Percentiles rank a stretch among this genome's conserved stretches.
These are phyloP conservation scores for Tetragonula carbonaria DNA, from an alignment of 2,888 invertebrate genomes.

Conservation along the genomic window DNA sequence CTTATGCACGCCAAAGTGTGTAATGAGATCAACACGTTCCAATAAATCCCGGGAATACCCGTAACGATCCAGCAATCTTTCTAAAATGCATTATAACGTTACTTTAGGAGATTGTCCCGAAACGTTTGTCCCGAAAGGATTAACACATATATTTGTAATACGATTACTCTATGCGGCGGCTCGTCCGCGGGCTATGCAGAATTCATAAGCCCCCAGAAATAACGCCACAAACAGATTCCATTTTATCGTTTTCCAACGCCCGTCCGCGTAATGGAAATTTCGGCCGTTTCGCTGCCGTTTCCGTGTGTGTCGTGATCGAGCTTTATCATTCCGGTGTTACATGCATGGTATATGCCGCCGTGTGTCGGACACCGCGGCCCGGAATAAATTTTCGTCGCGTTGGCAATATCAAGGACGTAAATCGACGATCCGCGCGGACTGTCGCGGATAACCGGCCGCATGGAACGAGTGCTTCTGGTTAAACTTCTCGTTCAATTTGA, in stretches of 20 bases:
- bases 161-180: background rate
- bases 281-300: slow-evolving; percentile 38
- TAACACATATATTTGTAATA: background rate
- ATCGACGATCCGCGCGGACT: slow-evolving; percentile 35
- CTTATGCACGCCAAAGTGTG: background rate
- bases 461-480: background rate
- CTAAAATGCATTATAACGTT: background rate
- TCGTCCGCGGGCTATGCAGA: background rate
- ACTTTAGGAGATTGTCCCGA: background rate
- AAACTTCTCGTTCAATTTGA: slow-evolving; percentile 13
- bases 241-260: slow-evolving; percentile 27
- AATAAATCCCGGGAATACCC: too few relatives aligned
- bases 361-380: slow-evolving; percentile 10
- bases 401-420: slow-evolving; percentile 50
- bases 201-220: slow-evolving; percentile 36
- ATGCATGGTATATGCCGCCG: slow-evolving; percentile 4
- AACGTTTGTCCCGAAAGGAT: background rate
- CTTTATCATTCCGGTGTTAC: slow-evolving; percentile 49
- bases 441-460: slow-evolving; percentile 32
- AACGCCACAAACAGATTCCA: slow-evolving; percentile 41
- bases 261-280: slow-evolving; percentile 43
- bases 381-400: slow-evolving; percentile 52
- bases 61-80: background rate
- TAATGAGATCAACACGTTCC: background rate
- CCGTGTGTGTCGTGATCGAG: slow-evolving; percentile 29